Conservation (phyloP, 2,113 vertebrate genomes). For the Perca schrenkii region DNA sequence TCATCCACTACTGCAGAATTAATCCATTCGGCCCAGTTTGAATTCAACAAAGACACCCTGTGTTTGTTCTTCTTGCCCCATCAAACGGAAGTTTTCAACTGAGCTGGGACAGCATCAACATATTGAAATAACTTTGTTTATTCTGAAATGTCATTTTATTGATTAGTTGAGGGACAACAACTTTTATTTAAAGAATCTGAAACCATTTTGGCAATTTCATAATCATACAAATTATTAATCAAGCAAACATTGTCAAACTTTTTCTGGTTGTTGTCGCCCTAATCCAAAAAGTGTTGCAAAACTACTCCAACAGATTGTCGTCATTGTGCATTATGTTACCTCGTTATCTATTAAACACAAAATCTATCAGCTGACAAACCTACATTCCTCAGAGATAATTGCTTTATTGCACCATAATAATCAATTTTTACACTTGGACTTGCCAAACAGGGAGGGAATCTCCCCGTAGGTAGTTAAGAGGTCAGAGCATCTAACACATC, state of each 20-base stretch:
- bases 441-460: slow-evolving; percentile 46
- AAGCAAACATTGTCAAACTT: background rate
- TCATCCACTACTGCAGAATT: background rate
- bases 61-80: background rate
- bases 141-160: background rate
- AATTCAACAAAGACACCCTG: slow-evolving; percentile 13
- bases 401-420: slow-evolving; percentile 49
- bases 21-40: slow-evolving; percentile 25
- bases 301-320: background rate
- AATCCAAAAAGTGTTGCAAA: background rate
- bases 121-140: background rate
- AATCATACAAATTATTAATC: background rate
- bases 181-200: background rate
- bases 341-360: background rate
- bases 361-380: slow-evolving; percentile 15
- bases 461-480: background rate
- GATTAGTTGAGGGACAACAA: background rate
- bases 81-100: background rate
- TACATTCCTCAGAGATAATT: background rate
- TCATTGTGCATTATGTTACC: background rate
- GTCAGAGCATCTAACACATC: background rate
- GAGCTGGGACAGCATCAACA: background rate
- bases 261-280: background rate
- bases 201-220: background rate
- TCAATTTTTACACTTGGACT: slow-evolving; percentile 35